Base-by-base conservation (phyloP, 2,888 invertebrate genomes). In the Acrobasis consociella region DNA sequence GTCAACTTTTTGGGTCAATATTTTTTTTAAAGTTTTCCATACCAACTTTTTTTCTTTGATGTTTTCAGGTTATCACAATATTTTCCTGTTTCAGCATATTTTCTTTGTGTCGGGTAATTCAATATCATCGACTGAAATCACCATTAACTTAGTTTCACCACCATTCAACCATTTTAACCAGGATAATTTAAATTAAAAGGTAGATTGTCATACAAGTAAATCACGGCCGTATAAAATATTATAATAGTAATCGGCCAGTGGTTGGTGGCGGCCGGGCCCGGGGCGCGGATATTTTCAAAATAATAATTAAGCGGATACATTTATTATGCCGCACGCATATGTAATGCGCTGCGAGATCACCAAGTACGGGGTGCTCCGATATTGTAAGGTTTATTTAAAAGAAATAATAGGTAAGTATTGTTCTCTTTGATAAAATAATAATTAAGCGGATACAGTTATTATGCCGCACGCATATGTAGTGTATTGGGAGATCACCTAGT, bases 261-360 rank as follows among this genome's bases (percentile, higher is more conserved):
- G 66, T 65, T 65, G 22, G 22, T 63, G 65, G 62, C 67, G 69
- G 73, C 71, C 65, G 73, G 64, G 86, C 89, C 89, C 71, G 75
- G 78, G 91, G 91, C 91, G 82, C 87, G 87, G 89, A 89, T 89
- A 90, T 87, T 85, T 89, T 90, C 89, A 86, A 91, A 91, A 91
- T 91, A 91, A 91, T 91, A 89, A 91, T 91, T 91, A 91, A 90
- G 80, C 87, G 91, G 91, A 91, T 89, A 89, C 91, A 91, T 91
- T 90, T 89, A 86, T 91, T 91, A 91, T 88, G 78, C 75, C 69
- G 67, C 73, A 78, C 78, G 87, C 88, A 88, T 89, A 86, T 84
- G 81, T 87, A 86, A 89, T 87, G 83, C 72, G 81, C 69, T 71
- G 67, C 63, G 72, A 78, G 82, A 82, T 83, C 79, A 70, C 62